phyloP scores from a whole-genome alignment of 2,113 vertebrate genomes.

The Neopipo cinnamomea region DNA sequence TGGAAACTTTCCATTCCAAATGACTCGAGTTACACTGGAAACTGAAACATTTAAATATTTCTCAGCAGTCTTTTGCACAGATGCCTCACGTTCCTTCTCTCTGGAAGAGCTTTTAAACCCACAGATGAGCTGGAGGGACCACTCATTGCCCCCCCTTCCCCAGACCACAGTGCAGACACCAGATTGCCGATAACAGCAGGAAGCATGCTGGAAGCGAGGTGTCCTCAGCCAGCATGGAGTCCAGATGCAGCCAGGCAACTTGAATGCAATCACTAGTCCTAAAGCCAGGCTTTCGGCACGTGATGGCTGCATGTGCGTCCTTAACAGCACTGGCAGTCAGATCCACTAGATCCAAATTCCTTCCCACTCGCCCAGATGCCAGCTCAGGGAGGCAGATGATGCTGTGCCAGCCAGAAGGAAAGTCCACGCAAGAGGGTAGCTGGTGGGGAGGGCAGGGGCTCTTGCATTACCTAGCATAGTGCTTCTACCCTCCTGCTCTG shows the following conservation, averaged over 20 bases:
- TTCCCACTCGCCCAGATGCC: not conserved
- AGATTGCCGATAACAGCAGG: not conserved
- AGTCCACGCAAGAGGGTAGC: not conserved
- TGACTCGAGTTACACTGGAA: constrained; percentile 7
- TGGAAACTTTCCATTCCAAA: constrained; percentile 49
- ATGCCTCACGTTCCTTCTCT: not conserved
- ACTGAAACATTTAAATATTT: constrained; percentile 25
- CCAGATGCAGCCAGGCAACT: not conserved
- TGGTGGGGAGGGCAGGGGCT: fast-evolving
- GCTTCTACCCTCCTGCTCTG: not conserved
- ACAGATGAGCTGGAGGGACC: not conserved
- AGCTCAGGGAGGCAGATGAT: not conserved
- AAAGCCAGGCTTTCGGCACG: not conserved
- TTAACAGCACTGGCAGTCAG: not conserved
- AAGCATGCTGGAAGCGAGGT: fast-evolving
- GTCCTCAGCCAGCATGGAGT: not conserved
- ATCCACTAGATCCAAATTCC: constrained; percentile 20
- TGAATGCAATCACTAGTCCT: fast-evolving
- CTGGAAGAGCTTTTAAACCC: not conserved
- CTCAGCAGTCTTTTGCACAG: not conserved
- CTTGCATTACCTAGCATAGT: not conserved
- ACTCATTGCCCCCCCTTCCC: not conserved
- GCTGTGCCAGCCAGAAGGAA: not conserved
- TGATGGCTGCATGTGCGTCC: not conserved
- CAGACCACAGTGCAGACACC: fast-evolving